Evolutionary conservation across 2,113 vertebrate species (phyloP).

Genomic region (Oryctolagus cuniculus): mOryCun1.1 NC_091451.1:11023501-11024000

Average conservation of each 20-base stretch:
- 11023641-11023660: constrained; percentile 2
- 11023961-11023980: too few species aligned
- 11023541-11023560: constrained; percentile 41
- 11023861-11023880: too few species aligned
- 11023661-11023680: neutral
- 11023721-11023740: constrained; percentile 27
- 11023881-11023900: too few species aligned
- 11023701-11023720: neutral
- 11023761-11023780: neutral
- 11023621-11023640: constrained; percentile 63
- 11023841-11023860: too few species aligned
- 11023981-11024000: too few species aligned
- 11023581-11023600: constrained; percentile 55
- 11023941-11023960: too few species aligned
- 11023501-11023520: constrained; percentile 33
- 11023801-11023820: neutral
- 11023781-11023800: constrained; percentile 38
- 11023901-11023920: too few species aligned
- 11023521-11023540: constrained; percentile 53
- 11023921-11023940: too few species aligned
- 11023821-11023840: neutral
- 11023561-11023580: constrained; percentile 60
- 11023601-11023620: constrained; percentile 11
- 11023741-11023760: neutral
- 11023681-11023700: constrained; percentile 52